Percentiles rank a stretch among this genome's conserved stretches.
phyloP scores from a whole-genome alignment of 2,113 vertebrate species.

The Pitta sordida region DNA sequence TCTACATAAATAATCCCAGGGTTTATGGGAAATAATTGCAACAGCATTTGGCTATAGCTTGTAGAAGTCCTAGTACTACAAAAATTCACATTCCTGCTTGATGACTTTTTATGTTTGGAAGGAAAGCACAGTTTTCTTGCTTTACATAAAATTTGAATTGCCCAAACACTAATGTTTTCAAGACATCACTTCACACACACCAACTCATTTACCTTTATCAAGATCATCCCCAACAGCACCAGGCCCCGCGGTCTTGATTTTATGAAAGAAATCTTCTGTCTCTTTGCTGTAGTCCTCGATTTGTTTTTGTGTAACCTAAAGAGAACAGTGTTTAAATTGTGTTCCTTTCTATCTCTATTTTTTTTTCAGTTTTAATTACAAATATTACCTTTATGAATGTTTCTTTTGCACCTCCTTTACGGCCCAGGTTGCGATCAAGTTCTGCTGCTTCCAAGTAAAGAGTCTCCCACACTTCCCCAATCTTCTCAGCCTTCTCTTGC shows the following conservation, averaged over 20 bases:
- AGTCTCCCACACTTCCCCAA: constrained; percentile 76
- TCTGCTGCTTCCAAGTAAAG: constrained; percentile 77
- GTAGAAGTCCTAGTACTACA: background rate
- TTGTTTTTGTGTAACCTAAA: constrained; percentile 82
- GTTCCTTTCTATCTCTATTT: background rate
- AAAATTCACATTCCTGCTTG: background rate
- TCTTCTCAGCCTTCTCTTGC: constrained; percentile 59
- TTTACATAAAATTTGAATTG: background rate
- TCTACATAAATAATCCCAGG: background rate
- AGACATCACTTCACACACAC: background rate
- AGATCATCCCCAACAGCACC: constrained; percentile 88
- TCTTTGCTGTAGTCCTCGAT: constrained; percentile 74
- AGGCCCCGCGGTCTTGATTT: constrained; percentile 82
- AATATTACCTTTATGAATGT: constrained; percentile 82
- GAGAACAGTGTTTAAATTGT: background rate
- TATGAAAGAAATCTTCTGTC: constrained; percentile 76
- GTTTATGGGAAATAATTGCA: background rate
- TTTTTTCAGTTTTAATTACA: background rate
- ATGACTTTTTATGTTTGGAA: background rate
- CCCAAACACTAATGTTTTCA: background rate
- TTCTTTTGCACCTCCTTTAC: constrained; percentile 77
- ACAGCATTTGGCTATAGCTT: background rate
- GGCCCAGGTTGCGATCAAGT: constrained; percentile 75
- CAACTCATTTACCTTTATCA: constrained; percentile 81
- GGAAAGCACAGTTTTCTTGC: background rate